Conservation (phyloP, 1,140 invertebrate genomes). For the Apis mellifera region DNA sequence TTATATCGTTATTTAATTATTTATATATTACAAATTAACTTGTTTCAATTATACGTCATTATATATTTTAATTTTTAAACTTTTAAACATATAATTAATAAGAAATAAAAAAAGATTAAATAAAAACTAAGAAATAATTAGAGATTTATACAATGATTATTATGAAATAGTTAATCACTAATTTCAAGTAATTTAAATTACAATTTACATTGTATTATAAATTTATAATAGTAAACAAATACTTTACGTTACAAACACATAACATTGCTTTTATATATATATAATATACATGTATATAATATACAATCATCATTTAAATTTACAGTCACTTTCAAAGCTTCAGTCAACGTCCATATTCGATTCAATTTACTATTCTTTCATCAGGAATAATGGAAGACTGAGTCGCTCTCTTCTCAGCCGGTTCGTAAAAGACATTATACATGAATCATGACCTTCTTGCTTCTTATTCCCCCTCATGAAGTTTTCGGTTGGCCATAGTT, state of each 20-base stretch:
- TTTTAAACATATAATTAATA: not conserved
- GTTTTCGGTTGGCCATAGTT: not conserved
- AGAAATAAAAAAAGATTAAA: too few relatives aligned
- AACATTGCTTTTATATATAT: too few relatives aligned
- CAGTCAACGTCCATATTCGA: conserved; percentile 3
- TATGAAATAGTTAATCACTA: not conserved
- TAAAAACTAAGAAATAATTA: not conserved
- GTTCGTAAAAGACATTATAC: not conserved
- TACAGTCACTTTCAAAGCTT: not conserved
- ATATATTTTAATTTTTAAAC: not conserved
- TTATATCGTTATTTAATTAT: not conserved
- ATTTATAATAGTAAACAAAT: not conserved
- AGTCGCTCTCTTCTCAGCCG: not conserved
- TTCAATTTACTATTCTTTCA: conserved; percentile 1
- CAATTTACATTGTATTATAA: not conserved
- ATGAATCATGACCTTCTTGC: not conserved
- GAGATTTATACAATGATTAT: not conserved
- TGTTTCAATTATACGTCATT: not conserved
- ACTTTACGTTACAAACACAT: too few relatives aligned
- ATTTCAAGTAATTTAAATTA: too few relatives aligned
- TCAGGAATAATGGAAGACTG: not conserved
- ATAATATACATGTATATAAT: not conserved
- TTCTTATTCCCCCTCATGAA: not conserved
- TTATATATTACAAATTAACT: too few relatives aligned
- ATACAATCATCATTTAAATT: not conserved